Base-by-base conservation (phyloP, 2,888 invertebrate species). In the Scaptomyza polygonia region DNA sequence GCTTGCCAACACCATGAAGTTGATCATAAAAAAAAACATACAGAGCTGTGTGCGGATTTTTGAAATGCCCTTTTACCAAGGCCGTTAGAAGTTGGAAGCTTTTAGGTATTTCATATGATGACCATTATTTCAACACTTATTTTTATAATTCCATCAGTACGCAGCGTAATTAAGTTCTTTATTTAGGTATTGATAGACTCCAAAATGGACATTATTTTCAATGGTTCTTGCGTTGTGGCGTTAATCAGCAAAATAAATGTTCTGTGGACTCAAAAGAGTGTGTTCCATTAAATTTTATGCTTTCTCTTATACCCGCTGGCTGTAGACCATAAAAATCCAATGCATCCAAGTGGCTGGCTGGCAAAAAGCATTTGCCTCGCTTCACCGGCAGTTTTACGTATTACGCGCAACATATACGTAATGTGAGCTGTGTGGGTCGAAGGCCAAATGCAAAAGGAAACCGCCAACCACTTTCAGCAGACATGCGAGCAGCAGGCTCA, bases 341-440 rank as follows among this genome's bases (percentile, higher is more conserved):
- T 58, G 66, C 67, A 69, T 67, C 79, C 79, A 75, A 79, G 83
- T 79, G 78, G 64, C 66, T 56, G 81, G 66, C 71, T 56, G 71
- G 71, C 48, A 66, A 58, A 75, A 75, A 45, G 73, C 75, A 74
- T 69, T 73, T 65, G 57, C 71, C 71, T 48, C 43, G 72, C 66
- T 52, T 56, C 36, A 54, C 44, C 48, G 63, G 68, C 53, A 72
- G 51, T 52, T 71, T 67, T 54, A 66, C 70, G 70, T 64, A 74
- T 64, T 73, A 53, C 51, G 47, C 47, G 36, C 44, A 44, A 57
- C 67, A 58, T 54, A 65, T 64, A 62, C 70, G 58, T 52, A 49
- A 63, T 54, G 56, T 32, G 51, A 56, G 45, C 32, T 56, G 68
- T 59, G 40, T 49, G 59, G 70, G 86, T 79, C 82, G 79, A 72